A percentile compares a stretch with the other conserved stretches of the same genome.
These are phyloP conservation scores for Myotis vivesi DNA, from an alignment of 2,797 vertebrate species.

Conservation along the genomic window DNA sequence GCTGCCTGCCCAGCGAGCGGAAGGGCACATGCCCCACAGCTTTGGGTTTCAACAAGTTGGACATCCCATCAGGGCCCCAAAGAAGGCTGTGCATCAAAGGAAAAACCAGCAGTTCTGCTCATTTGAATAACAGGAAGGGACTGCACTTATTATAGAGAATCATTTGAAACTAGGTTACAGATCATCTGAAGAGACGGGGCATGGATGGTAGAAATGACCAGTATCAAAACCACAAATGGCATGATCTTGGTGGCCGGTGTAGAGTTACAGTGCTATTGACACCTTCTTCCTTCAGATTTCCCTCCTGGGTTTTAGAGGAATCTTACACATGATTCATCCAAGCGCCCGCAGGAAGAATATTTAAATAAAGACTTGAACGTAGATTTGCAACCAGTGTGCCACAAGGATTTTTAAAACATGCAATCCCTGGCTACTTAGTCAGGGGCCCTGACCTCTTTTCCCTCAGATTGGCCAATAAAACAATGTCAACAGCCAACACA, in stretches of 20 bases:
- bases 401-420: not conserved
- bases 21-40: too few relatives aligned
- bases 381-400: not conserved
- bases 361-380: conserved; percentile 38
- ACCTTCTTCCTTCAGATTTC: not conserved
- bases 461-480: not conserved
- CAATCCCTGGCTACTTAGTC: not conserved
- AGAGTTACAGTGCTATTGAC: not conserved
- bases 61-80: not conserved
- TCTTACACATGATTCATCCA: conserved; percentile 16
- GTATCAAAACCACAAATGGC: not conserved
- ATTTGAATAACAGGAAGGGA: not conserved
- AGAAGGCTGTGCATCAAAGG: not conserved
- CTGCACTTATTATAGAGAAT: not conserved
- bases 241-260: not conserved
- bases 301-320: not conserved
- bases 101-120: not conserved
- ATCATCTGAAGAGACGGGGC: not conserved
- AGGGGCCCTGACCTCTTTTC: not conserved
- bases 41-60: not conserved
- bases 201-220: not conserved
- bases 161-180: conserved; percentile 22
- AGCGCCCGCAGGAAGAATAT: not conserved
- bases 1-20: not conserved
- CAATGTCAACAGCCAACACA: not conserved